Percentiles rank a stretch among this genome's conserved stretches.
These are phyloP conservation scores for Akabosia matsudoensis DNA, from an alignment of 1,140 invertebrate genomes.

Conservation along the genomic window DNA sequence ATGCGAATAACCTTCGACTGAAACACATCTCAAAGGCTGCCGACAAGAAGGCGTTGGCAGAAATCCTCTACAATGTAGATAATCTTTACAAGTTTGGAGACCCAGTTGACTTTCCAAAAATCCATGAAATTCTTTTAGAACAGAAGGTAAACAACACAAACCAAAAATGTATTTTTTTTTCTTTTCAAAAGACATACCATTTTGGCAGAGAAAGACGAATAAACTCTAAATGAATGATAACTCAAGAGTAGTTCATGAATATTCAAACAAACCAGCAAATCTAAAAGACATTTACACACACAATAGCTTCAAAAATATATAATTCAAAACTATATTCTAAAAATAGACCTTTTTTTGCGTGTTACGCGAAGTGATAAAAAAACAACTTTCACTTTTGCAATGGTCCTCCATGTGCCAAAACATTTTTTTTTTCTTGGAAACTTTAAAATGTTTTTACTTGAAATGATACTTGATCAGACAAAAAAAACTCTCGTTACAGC, in stretches of 20 bases:
- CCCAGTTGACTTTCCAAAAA: background rate
- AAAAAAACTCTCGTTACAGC: too few species aligned
- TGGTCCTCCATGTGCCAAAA: background rate
- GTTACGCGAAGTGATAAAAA: background rate
- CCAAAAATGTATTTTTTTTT: background rate
- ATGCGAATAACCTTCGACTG: background rate
- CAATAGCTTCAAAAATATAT: too few species aligned
- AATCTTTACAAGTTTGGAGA: conserved; percentile 24
- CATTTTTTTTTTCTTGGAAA: background rate
- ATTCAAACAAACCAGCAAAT: background rate
- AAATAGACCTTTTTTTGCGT: background rate
- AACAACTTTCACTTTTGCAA: background rate
- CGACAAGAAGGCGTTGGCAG: conserved; percentile 19
- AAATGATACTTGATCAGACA: too few species aligned
- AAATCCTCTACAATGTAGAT: conserved; percentile 30
- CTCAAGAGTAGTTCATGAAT: background rate
- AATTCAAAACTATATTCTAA: too few species aligned
- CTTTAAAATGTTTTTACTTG: too few species aligned
- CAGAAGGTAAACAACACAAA: conserved; percentile 38
- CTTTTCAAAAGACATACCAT: too few species aligned
- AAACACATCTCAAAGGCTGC: background rate
- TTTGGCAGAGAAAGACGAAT: too few species aligned
- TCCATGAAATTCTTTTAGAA: conserved; percentile 23
- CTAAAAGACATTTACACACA: background rate
- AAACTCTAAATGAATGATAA: too few species aligned